Base-by-base conservation (phyloP, 2,888 invertebrate species). In the Limnephilus rhombicus region DNA sequence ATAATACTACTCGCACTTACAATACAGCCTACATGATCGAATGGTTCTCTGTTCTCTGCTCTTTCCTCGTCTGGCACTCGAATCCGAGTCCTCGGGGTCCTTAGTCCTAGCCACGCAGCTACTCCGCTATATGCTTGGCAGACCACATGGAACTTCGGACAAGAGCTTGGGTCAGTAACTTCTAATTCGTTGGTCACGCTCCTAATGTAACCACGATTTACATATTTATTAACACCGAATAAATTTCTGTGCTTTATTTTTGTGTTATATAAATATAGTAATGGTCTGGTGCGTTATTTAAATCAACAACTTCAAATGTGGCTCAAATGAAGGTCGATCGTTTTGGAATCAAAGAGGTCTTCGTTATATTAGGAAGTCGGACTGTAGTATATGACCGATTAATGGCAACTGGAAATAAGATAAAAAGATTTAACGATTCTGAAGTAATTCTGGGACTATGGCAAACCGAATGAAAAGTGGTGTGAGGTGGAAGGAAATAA, bases 41-140 rank as follows among this genome's bases (percentile, higher is more conserved):
- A n/a, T 68, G 24, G 68, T 68, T 68, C 24, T 68, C 68, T n/a
- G 29, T n/a, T 85, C 41, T 37, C 45, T 24, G 85, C n/a, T 88
- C 80, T 37, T 37, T 53, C 45, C 89, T 80, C 89, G 89, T 29
- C 81, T 45, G 89, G 89, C 3, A 80, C 34, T 89, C 41, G 89
- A 80, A 80, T 80, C 80, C 9, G 45, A 89, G 45, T 89, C 89
- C 89, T 89, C 37, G 89, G 34, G 86, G 86, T 86, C 29, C 45
- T 68, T 68, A 68, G 68, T 68, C 68, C 68, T 68, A 68, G 29
- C 41, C 34, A 85, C 29, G 12, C 86, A 41, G n/a, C 45, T 34
- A 41, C 49, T 37, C n/a, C 15, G 88, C 49, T 86, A n/a, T 80
- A 88, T 88, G 88, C 86, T 45, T 45, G 86, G 86, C 49, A 45